Conservation (phyloP, 2,888 invertebrate species). For the Ectemnius lituratus region DNA sequence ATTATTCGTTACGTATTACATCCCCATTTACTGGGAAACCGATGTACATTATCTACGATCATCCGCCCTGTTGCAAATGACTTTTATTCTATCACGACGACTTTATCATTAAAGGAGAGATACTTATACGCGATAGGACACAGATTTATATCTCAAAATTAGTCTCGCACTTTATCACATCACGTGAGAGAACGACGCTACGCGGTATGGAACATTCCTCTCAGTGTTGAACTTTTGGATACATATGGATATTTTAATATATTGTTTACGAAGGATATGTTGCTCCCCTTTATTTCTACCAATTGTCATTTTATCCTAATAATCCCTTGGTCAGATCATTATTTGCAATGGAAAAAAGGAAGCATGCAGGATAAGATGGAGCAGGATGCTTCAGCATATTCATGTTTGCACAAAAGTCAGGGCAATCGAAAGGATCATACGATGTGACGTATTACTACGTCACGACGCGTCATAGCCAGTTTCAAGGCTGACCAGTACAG, state of each 20-base stretch:
- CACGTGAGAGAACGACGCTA: no score
- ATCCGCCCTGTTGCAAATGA: constrained; percentile 1
- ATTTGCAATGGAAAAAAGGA: no score
- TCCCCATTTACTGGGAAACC: background rate
- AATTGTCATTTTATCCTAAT: no score
- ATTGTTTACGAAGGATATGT: constrained; percentile 7
- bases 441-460: constrained; percentile 44
- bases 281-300: no score
- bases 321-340: no score
- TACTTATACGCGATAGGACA: no score
- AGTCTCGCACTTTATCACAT: no score
- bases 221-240: constrained; percentile 10
- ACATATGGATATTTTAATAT: constrained; percentile 9
- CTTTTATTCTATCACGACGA: background rate
- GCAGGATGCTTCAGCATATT: no score
- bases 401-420: no score
- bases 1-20: background rate
- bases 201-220: background rate
- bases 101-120: no score
- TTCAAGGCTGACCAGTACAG: constrained; percentile 1
- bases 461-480: constrained; percentile 5
- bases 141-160: no score
- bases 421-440: constrained; percentile 30
- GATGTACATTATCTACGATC: background rate
- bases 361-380: no score